Evolutionary conservation across 1,140 invertebrate genomes (phyloP).

Genomic region (Diabrotica undecimpunctata): DNA sequence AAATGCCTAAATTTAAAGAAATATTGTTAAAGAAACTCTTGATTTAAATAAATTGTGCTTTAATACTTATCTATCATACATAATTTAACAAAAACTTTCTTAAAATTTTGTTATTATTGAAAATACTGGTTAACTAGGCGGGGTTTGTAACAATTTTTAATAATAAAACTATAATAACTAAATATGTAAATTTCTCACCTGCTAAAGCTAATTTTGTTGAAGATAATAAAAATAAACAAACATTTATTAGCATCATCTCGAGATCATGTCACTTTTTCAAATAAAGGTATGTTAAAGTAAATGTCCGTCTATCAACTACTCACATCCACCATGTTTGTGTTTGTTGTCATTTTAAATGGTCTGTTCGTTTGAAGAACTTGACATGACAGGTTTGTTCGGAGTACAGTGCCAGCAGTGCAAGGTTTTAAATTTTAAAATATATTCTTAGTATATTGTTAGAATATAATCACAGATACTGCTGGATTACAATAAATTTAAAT

Average conservation of each 20-base stretch:
- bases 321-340: neutral
- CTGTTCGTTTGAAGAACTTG: neutral
- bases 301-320: neutral
- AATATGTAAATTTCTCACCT: conserved; percentile 15
- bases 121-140: neutral
- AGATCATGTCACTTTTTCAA: conserved; percentile 23
- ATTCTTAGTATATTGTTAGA: too few relatives aligned
- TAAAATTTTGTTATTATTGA: neutral
- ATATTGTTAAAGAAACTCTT: neutral
- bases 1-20: neutral
- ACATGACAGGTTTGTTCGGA: neutral
- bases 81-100: neutral
- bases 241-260: conserved; percentile 29
- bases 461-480: too few relatives aligned
- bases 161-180: neutral
- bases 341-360: neutral
- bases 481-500: too few relatives aligned
- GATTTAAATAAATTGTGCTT: neutral
- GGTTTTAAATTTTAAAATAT: too few relatives aligned
- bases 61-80: neutral
- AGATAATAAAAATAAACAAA: conserved; percentile 32
- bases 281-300: neutral
- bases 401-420: neutral
- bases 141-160: neutral
- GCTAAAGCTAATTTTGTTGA: conserved; percentile 15